Conservation (phyloP, 2,113 vertebrate genomes). For the Zosterops hypoxanthus region DNA sequence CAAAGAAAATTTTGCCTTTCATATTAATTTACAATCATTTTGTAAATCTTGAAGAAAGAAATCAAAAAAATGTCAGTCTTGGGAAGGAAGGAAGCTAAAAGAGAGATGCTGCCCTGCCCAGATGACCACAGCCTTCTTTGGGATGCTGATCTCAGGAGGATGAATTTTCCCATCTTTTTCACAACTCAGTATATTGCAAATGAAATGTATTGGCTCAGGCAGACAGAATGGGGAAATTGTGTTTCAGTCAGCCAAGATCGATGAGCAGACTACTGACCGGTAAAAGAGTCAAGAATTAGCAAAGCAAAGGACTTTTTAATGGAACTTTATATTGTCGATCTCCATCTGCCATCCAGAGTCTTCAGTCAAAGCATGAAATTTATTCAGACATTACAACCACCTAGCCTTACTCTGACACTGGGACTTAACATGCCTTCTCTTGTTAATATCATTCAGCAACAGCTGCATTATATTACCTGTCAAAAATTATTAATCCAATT, state of each 20-base stretch:
- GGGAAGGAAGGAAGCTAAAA: neutral
- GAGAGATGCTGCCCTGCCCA: neutral
- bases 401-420: constrained; percentile 32
- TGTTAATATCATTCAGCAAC: constrained; percentile 77
- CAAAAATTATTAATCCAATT: constrained; percentile 79
- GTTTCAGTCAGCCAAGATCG: constrained; percentile 24
- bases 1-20: neutral
- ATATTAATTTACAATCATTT: neutral
- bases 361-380: constrained; percentile 48
- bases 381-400: constrained; percentile 55
- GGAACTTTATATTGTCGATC: constrained; percentile 36
- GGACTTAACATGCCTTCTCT: constrained; percentile 70
- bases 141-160: neutral
- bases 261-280: neutral
- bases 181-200: neutral
- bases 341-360: constrained; percentile 21
- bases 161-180: neutral
- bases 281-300: constrained; percentile 41
- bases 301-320: constrained; percentile 60
- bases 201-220: neutral
- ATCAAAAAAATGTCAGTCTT: neutral
- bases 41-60: neutral
- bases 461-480: constrained; percentile 75
- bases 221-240: neutral
- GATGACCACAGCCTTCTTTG: neutral